Base-by-base conservation (phyloP, 1,140 invertebrate species). In the Heliconius congener region DNA sequence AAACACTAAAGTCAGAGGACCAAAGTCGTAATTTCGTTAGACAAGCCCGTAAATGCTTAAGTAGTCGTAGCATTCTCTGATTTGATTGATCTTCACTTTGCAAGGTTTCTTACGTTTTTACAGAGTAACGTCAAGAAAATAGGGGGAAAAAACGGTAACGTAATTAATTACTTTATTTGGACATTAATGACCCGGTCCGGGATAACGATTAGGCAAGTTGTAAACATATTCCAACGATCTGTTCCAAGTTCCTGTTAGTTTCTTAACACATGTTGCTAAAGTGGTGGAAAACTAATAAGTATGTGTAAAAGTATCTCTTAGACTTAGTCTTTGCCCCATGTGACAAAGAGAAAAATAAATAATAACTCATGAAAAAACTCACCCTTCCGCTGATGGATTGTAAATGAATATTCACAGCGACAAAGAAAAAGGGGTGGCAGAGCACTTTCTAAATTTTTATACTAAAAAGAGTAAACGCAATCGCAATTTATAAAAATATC, bases 91-190 rank as follows among this genome's bases (percentile, higher is more conserved):
- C 90, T 91, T 84, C 84, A 85, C 81, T 76, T 83, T 81, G 81
- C 71, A 80, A 77, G 82, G 79, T 84, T 84, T 76, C 85, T 87
- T 82, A 85, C 85, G 90, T 91, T 91, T 93, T 92, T 91, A 90
- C 88, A 87, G 83, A 84, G 79, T 79, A 79, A 86, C 87, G 88
- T 88, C 87, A 89, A 84, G 87, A 88, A 92, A 93, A 91, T 88
- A 86, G 88, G 88, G 87, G 39, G 39, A 46, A 87, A 90, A 89
- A 90, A 88, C 84, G 81, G 77, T 83, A 91, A 90, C 88, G 88
- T 92, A 94, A 93, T 94, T 93, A 93, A 94, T 94, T 93, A 92
- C 91, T 90, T 91, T 91, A 91, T 93, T 91, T 90, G 90, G 91
- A 93, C 90, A 94, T 93, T 94, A 93, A 93, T 90, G 91, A 91